Percentiles rank a stretch among this genome's conserved stretches.
phyloP scores from a whole-genome alignment of 2,797 vertebrate species.

The Alca torda region DNA sequence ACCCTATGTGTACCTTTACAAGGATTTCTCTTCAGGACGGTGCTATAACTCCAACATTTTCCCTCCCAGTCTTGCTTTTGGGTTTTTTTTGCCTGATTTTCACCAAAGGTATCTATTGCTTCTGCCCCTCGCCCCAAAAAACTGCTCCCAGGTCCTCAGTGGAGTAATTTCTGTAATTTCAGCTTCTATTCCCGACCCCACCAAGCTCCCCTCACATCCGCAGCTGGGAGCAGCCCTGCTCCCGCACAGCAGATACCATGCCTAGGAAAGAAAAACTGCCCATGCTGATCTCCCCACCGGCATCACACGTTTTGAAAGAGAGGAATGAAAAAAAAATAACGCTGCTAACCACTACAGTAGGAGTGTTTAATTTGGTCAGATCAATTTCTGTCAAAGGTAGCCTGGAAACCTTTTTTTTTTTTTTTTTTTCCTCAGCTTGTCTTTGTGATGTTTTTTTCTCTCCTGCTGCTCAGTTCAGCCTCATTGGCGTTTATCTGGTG shows the following conservation, averaged over 20 bases:
- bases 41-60: background rate
- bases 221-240: background rate
- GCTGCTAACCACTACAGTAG: background rate
- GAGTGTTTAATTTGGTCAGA: conserved; percentile 24
- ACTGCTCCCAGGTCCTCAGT: background rate
- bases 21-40: background rate
- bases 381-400: conserved; percentile 44
- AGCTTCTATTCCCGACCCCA: background rate
- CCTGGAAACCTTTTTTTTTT: background rate
- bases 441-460: conserved; percentile 7
- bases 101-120: background rate
- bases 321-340: background rate
- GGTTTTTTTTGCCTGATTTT: background rate
- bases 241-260: fast-evolving
- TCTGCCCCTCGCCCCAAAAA: background rate
- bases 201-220: background rate
- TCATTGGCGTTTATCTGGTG: background rate
- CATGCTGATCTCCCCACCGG: fast-evolving
- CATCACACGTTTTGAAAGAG: background rate
- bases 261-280: background rate
- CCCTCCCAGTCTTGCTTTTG: background rate
- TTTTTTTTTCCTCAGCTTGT: background rate
- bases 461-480: background rate
- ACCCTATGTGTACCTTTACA: fast-evolving
- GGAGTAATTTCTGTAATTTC: background rate